Evolutionary conservation across 2,888 invertebrate genomes (phyloP).

Genomic region (Nephrocerus scutellatus): DNA sequence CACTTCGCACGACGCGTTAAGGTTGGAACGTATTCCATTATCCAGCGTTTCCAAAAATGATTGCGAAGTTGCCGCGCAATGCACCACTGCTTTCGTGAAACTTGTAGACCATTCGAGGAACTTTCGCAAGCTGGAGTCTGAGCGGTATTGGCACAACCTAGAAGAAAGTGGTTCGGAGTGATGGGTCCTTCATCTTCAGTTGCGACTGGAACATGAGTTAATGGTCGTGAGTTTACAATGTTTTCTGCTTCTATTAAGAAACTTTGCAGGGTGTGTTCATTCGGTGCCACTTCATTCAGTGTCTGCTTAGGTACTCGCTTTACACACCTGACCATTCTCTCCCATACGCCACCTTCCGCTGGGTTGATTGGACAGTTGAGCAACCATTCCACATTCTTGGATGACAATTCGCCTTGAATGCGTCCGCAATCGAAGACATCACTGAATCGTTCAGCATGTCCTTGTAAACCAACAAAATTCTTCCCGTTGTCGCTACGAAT

Average conservation of each 20-base stretch:
- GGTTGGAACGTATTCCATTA: conserved; percentile 17
- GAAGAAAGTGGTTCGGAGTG: conserved; percentile 10
- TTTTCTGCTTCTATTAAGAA: conserved; percentile 13
- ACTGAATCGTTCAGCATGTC: conserved; percentile 1
- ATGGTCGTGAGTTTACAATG: conserved; percentile 7
- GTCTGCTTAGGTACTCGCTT: conserved; percentile 4
- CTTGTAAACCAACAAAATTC: conserved; percentile 14
- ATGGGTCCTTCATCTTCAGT: conserved; percentile 7
- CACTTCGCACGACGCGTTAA: conserved; percentile 18
- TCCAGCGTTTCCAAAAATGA: conserved; percentile 15
- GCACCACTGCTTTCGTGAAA: conserved; percentile 21
- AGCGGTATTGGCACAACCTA: conserved; percentile 2
- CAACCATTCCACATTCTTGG: conserved; percentile 8
- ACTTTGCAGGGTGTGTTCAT: conserved; percentile 5
- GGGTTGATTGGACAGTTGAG: conserved; percentile 13
- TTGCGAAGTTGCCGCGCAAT: conserved; percentile 12
- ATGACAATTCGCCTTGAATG: conserved; percentile 5
- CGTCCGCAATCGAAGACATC: conserved; percentile 6
- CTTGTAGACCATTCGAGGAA: background rate
- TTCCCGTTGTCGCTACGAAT: conserved; percentile 19
- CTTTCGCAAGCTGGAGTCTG: background rate
- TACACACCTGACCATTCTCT: conserved; percentile 9
- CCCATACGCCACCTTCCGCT: conserved; percentile 11
- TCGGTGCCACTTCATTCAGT: conserved; percentile 5
- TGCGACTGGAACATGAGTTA: conserved; percentile 11